Conservation (phyloP, 2,888 invertebrate species). For the Philonicus albiceps region DNA sequence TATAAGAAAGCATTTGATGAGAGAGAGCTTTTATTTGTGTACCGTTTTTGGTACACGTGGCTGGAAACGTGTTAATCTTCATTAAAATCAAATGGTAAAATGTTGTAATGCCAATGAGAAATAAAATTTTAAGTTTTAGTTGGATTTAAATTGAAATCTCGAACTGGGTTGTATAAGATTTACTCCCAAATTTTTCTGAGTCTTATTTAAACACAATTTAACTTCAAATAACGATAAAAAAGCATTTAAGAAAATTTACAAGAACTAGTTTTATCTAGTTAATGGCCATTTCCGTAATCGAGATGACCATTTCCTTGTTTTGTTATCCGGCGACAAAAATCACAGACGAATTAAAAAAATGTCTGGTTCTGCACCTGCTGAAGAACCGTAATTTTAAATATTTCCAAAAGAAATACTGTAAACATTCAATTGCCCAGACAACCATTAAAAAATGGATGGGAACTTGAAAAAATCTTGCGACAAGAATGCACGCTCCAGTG, state of each 20-base stretch:
- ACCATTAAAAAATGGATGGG: not conserved
- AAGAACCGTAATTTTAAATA: not conserved
- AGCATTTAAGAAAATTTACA: not conserved
- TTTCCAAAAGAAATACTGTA: not conserved
- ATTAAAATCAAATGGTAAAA: too few species aligned
- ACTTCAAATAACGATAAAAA: not conserved
- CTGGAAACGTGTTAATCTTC: too few species aligned
- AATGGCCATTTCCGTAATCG: not conserved
- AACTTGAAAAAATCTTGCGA: not conserved
- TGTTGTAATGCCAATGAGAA: too few species aligned
- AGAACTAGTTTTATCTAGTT: not conserved
- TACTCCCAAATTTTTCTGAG: too few species aligned
- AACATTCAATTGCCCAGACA: not conserved
- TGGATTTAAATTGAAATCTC: too few species aligned
- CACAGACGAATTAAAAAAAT: not conserved
- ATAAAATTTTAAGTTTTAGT: too few species aligned
- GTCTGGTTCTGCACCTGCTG: not conserved
- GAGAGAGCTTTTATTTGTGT: too few species aligned
- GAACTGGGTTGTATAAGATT: too few species aligned
- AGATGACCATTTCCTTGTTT: not conserved
- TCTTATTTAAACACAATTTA: too few species aligned
- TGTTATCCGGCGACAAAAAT: not conserved
- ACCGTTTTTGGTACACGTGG: too few species aligned
- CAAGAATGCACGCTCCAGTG: not conserved
- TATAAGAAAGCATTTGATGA: too few species aligned